Evolutionary conservation across 2,888 invertebrate species (phyloP).

Genomic region (Synanthedon formicaeformis): DNA sequence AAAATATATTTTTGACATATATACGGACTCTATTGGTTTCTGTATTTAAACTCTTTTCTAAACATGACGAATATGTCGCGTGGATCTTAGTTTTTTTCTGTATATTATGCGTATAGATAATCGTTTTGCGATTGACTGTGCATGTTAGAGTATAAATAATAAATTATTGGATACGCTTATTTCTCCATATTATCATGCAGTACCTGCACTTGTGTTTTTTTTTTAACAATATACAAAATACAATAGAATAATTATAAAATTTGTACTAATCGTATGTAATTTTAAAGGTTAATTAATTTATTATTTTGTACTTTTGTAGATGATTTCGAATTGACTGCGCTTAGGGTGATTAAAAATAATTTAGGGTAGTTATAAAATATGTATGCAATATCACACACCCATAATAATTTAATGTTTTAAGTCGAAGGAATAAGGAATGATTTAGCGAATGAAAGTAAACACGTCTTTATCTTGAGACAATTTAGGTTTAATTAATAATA

Average conservation of each 20-base stretch:
- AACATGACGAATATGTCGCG: too few species aligned
- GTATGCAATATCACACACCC: conserved; percentile 51
- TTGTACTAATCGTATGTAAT: conserved; percentile 40
- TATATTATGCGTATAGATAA: too few species aligned
- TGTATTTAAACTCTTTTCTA: too few species aligned
- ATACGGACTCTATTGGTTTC: too few species aligned
- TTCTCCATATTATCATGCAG: conserved; percentile 43
- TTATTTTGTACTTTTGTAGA: conserved; percentile 47
- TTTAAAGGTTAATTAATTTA: conserved; percentile 50
- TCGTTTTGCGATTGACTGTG: too few species aligned
- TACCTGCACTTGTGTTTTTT: conserved; percentile 59
- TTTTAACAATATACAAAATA: conserved; percentile 40
- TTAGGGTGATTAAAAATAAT: conserved; percentile 48
- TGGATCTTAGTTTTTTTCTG: too few species aligned
- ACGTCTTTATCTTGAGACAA: too few species aligned
- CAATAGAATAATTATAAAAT: conserved; percentile 41
- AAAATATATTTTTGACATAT: too few species aligned
- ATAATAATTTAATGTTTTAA: conserved; percentile 40
- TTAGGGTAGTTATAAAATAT: conserved; percentile 16
- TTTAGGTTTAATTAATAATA: too few species aligned
- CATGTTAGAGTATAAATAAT: not conserved
- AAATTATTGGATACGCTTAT: conserved; percentile 49
- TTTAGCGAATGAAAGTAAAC: too few species aligned
- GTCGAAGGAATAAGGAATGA: not conserved
- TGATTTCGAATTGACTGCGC: conserved; percentile 59